Conservation (phyloP, 2,113 vertebrate genomes). For the Gnathonemus echidnorhynchus region DNA sequence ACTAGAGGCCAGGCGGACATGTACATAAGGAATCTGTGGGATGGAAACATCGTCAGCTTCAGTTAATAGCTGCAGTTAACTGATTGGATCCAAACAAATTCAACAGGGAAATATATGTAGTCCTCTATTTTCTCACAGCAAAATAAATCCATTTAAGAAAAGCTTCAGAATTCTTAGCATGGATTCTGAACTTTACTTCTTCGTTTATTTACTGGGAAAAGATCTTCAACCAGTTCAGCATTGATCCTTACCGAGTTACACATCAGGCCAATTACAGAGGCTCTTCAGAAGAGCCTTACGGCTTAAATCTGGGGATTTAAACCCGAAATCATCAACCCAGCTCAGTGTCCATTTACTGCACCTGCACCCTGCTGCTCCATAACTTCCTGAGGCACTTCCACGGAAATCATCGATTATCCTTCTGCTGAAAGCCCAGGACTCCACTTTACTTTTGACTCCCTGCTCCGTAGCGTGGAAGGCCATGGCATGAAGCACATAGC, state of each 20-base stretch:
- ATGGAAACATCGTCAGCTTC: neutral
- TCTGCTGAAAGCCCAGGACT: conserved; percentile 24
- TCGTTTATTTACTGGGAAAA: neutral
- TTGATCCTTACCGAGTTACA: neutral
- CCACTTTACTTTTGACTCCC: conserved; percentile 18
- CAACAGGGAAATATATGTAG: neutral
- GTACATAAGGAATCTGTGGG: neutral
- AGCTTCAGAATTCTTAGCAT: neutral
- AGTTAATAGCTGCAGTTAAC: neutral
- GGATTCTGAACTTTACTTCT: neutral
- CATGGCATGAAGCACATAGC: neutral
- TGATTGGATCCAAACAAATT: neutral
- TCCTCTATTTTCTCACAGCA: neutral
- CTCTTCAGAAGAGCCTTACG: neutral
- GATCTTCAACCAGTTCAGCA: neutral
- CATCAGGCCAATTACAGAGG: neutral
- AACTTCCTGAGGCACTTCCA: neutral
- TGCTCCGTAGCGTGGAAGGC: neutral
- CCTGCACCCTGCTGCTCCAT: neutral
- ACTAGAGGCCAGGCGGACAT: too few relatives aligned
- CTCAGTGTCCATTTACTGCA: neutral
- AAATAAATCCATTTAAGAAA: neutral
- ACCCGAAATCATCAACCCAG: neutral
- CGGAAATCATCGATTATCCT: neutral
- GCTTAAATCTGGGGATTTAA: neutral